These are phyloP conservation scores for Charanyca ferruginea DNA, from an alignment of 2,888 invertebrate genomes.

Conservation along the genomic window DNA sequence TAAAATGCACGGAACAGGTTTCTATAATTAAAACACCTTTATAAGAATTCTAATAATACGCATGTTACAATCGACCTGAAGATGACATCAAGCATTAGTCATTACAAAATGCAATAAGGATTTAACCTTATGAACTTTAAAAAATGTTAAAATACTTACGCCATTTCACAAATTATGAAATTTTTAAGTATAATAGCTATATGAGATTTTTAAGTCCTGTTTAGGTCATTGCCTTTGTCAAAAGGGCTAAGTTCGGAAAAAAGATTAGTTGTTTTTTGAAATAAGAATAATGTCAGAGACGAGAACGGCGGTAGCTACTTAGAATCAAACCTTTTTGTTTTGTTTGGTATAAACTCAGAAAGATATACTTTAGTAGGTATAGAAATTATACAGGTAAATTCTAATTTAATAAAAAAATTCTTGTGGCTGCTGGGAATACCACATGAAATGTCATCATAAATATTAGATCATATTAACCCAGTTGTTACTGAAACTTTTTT, in stretches of 20 bases:
- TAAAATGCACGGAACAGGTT: conserved; percentile 13
- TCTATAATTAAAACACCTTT: conserved; percentile 6
- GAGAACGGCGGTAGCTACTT: conserved; percentile 1
- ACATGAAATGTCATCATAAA: neutral
- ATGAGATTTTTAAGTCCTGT: no score
- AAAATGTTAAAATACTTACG: conserved; percentile 28
- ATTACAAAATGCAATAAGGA: conserved; percentile 44
- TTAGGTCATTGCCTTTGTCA: conserved; percentile 7
- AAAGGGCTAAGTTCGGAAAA: conserved; percentile 7
- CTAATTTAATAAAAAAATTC: neutral
- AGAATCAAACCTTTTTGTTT: neutral
- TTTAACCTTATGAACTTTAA: conserved; percentile 31
- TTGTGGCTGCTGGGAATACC: no score
- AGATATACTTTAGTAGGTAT: neutral
- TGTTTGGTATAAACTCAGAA: neutral
- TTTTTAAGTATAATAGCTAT: no score
- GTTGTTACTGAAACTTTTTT: no score
- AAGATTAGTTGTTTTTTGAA: conserved; percentile 11
- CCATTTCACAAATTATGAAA: conserved; percentile 42
- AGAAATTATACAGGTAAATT: neutral
- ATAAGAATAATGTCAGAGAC: conserved; percentile 7
- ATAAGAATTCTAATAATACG: conserved; percentile 17
- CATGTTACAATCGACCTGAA: conserved; percentile 8
- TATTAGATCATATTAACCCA: no score
- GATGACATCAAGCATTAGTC: conserved; percentile 55